phyloP scores from a whole-genome alignment of 1,140 invertebrate genomes.

The Drosophila novamexicana region DNA sequence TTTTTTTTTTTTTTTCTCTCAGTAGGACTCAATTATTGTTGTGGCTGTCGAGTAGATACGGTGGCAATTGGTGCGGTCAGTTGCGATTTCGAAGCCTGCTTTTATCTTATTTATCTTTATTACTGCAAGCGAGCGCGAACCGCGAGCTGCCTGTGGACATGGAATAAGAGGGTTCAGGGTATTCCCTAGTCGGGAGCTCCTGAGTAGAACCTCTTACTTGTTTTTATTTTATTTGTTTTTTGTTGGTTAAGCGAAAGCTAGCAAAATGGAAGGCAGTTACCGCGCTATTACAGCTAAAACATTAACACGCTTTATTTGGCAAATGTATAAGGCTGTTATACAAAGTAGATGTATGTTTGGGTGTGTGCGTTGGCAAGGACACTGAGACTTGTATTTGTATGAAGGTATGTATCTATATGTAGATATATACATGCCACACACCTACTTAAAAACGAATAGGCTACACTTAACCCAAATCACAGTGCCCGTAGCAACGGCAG shows the following conservation, averaged over 20 bases:
- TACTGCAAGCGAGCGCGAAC: too few relatives aligned
- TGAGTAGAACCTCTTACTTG: not conserved
- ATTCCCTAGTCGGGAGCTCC: too few relatives aligned
- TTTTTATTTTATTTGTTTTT: slow-evolving; percentile 67
- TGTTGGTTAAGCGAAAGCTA: slow-evolving; percentile 66
- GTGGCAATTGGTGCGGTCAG: too few relatives aligned
- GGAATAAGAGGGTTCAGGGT: too few relatives aligned
- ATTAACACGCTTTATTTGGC: slow-evolving; percentile 81
- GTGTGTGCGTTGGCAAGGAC: slow-evolving; percentile 24
- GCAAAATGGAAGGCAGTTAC: slow-evolving; percentile 59
- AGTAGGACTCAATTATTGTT: too few relatives aligned
- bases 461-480: slow-evolving; percentile 81
- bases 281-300: slow-evolving; percentile 25
- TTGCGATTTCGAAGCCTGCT: too few relatives aligned
- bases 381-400: slow-evolving; percentile 5
- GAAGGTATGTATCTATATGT: slow-evolving; percentile 5
- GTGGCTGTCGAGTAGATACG: too few relatives aligned
- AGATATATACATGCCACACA: slow-evolving; percentile 27
- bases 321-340: slow-evolving; percentile 53
- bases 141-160: too few relatives aligned
- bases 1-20: too few relatives aligned
- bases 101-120: too few relatives aligned
- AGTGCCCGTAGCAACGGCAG: slow-evolving; percentile 19
- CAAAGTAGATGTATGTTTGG: not conserved
- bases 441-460: slow-evolving; percentile 78